phyloP scores from a whole-genome alignment of 92 coral and sea anemone species.

The Epizoanthus scotinus region DNA sequence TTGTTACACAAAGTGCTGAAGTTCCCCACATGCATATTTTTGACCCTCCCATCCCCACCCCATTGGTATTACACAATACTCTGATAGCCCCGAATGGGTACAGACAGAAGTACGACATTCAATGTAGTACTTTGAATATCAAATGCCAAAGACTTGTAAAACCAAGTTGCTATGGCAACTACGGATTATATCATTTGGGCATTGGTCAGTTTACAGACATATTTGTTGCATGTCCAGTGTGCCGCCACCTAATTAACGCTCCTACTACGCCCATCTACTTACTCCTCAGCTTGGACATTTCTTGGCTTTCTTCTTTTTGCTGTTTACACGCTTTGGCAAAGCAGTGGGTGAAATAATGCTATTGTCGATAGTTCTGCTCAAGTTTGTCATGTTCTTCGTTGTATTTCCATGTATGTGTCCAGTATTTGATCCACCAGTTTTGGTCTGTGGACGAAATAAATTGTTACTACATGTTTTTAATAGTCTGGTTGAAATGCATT shows the following conservation, averaged over 20 bases:
- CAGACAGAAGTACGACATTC: no score
- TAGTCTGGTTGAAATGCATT: not conserved
- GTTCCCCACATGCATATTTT: not conserved
- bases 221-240: not conserved
- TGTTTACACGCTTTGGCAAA: conserved; percentile 8
- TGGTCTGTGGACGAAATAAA: not conserved
- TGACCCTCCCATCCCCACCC: no score
- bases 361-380: conserved; percentile 1
- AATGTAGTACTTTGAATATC: no score
- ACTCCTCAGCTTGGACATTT: conserved; percentile 26
- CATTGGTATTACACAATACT: no score
- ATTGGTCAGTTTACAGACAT: no score
- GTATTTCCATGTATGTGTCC: not conserved
- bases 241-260: not conserved
- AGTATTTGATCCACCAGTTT: conserved; percentile 13
- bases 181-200: no score
- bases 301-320: conserved; percentile 22
- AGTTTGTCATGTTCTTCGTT: not conserved
- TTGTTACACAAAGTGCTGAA: not conserved
- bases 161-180: no score
- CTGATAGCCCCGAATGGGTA: no score
- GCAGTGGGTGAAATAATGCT: conserved; percentile 15
- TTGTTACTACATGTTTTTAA: no score
- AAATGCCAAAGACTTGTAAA: no score
- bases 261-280: not conserved